These are phyloP conservation scores for Nasua narica DNA, from an alignment of 2,797 vertebrate genomes.

Conservation along the genomic window DNA sequence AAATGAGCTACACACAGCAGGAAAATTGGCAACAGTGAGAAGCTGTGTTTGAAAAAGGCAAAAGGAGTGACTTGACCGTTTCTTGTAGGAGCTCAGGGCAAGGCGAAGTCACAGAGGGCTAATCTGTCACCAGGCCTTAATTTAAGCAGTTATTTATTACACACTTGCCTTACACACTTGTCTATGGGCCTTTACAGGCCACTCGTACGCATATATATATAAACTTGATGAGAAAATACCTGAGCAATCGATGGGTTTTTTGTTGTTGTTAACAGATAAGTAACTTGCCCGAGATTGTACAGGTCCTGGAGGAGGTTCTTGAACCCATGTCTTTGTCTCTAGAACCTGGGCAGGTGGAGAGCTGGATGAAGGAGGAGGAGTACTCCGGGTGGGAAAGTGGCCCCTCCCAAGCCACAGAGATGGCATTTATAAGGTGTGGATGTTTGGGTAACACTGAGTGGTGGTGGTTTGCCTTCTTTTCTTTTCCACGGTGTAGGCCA, in stretches of 20 bases:
- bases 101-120: neutral
- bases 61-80: neutral
- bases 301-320: neutral
- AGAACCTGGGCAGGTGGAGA: neutral
- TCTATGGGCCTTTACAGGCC: neutral
- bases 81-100: neutral
- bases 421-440: neutral
- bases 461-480: neutral
- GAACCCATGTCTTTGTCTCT: neutral
- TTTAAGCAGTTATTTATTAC: neutral
- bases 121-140: neutral
- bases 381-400: neutral
- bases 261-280: neutral
- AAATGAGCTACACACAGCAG: neutral
- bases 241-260: neutral
- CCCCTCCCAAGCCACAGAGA: neutral
- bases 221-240: neutral
- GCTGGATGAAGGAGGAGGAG: neutral
- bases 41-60: slow-evolving; percentile 11
- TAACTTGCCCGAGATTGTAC: neutral
- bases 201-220: no score
- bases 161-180: neutral
- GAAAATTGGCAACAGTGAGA: neutral
- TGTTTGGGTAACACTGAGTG: neutral
- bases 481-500: neutral